Base-by-base conservation (phyloP, 2,113 vertebrate genomes). In the Dasyornis broadbenti region DNA sequence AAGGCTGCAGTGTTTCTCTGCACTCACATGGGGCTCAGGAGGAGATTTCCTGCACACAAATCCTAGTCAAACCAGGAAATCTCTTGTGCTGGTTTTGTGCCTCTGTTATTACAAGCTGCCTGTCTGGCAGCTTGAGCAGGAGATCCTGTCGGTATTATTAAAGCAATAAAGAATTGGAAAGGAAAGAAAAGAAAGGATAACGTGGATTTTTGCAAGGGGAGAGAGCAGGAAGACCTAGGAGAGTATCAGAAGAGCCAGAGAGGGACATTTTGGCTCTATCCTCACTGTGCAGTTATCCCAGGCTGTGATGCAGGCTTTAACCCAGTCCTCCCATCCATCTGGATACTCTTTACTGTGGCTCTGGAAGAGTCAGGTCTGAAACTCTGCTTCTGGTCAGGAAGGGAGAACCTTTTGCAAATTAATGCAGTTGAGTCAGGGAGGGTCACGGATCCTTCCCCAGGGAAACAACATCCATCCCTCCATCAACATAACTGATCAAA, bases 1-100 rank as follows among this genome's bases (percentile, higher is more conserved):
- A 52, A 59, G 26, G 64, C 40, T 66, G 53, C 35, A 23, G 8
- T 4, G 28, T 26, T 65, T n/a, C 49, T 50, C 66, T 57, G 44
- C 40, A 6, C 37, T 71, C 27, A 1, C 3, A 2, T 6, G 31
- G 7, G 39, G 18, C 40, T 80, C 66, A 23, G 61, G 37, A 80
- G 14, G 57, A 95, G 84, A 82, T 69, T 88, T 92, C 40, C 79
- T 80, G 71, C 27, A 82, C 57, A 70, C 31, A 80, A 90, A 93
- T 35, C 82, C 77, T 7, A 40, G 65, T 42, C 49, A 89, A 91
- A 47, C 14, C 37, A 60, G 65, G 56, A 87, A 87, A 93, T 71
- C 81, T 63, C 81, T 40, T 19, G 13, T 49, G 68, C 63, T 80
- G 35, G 9, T 73, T 91, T 68, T 37, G 59, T 82, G 33, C 37